Percentiles rank a stretch among this genome's conserved stretches.
Conservation (phyloP, 2,113 vertebrate species). For the Embiotoca jacksoni region DNA sequence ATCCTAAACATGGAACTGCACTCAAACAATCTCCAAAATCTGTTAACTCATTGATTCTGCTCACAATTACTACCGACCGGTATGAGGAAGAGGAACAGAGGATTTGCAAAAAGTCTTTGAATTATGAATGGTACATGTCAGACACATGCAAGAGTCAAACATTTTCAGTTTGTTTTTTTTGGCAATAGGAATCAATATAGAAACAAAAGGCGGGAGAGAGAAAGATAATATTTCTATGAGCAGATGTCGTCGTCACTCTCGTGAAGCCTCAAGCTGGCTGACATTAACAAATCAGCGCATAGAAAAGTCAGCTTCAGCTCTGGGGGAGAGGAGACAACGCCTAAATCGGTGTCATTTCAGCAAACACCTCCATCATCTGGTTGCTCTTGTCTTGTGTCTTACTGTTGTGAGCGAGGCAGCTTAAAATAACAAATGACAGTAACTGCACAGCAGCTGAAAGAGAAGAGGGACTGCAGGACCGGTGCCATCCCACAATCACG, state of each 20-base stretch:
- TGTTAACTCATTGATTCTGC: constrained; percentile 30
- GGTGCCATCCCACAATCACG: constrained; percentile 53
- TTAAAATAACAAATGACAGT: constrained; percentile 55
- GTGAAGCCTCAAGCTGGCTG: constrained; percentile 26
- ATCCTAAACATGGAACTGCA: constrained; percentile 39
- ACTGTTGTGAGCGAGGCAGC: constrained; percentile 48
- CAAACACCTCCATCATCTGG: constrained; percentile 30
- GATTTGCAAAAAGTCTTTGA: constrained; percentile 3
- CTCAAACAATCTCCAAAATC: constrained; percentile 29
- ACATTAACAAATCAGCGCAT: background rate
- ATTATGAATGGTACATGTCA: constrained; percentile 8
- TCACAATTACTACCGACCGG: constrained; percentile 25
- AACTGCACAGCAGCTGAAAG: constrained; percentile 83
- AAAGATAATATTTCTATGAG: constrained; percentile 13
- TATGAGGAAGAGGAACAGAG: background rate
- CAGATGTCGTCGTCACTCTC: background rate
- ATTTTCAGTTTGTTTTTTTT: constrained; percentile 18
- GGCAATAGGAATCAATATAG: constrained; percentile 20
- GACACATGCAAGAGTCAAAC: constrained; percentile 41
- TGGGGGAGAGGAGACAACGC: constrained; percentile 26
- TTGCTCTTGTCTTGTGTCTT: constrained; percentile 40
- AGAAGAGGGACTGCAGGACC: constrained; percentile 64
- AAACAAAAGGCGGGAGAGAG: constrained; percentile 7
- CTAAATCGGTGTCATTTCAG: constrained; percentile 63
- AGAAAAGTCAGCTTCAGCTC: constrained; percentile 26